These are phyloP conservation scores for Romanogobio albipinnatus DNA, from an alignment of 2,113 vertebrate genomes.

Conservation along the genomic window DNA sequence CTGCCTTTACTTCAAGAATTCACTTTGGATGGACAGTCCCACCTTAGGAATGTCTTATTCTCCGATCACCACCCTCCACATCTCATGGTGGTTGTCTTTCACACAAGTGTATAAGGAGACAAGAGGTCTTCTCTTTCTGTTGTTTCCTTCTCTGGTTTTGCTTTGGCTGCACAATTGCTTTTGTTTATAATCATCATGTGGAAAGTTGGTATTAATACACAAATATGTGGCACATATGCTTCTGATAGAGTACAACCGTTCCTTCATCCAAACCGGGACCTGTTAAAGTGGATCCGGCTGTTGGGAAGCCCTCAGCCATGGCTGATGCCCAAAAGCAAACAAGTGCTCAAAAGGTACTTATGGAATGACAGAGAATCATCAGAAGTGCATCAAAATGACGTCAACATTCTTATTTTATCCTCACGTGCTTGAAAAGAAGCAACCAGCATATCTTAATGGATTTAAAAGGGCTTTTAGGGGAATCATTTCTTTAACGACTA, in stretches of 20 bases:
- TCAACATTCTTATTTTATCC: neutral
- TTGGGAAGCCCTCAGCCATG: slow-evolving; percentile 53
- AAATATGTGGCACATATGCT: slow-evolving; percentile 35
- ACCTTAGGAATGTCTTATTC: neutral
- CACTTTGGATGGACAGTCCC: neutral
- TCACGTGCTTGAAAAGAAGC: neutral
- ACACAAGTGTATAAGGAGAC: neutral
- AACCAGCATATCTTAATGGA: neutral
- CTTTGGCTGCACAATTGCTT: neutral
- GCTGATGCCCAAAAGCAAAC: slow-evolving; percentile 54
- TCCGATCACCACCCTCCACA: neutral
- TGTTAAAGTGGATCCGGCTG: slow-evolving; percentile 59
- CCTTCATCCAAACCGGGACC: slow-evolving; percentile 59
- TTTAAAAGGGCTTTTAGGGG: neutral
- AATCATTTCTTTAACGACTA: neutral
- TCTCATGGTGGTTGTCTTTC: neutral
- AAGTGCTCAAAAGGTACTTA: slow-evolving; percentile 61
- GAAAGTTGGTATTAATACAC: neutral
- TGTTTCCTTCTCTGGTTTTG: slow-evolving; percentile 1
- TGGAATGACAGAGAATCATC: neutral
- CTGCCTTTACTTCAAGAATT: neutral
- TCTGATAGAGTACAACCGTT: slow-evolving; percentile 63
- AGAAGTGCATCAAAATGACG: neutral
- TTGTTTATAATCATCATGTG: too few species aligned
- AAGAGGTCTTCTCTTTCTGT: neutral